Evolutionary conservation across 2,888 invertebrate genomes (phyloP).

Genomic region (Octonoba sinensis): DNA sequence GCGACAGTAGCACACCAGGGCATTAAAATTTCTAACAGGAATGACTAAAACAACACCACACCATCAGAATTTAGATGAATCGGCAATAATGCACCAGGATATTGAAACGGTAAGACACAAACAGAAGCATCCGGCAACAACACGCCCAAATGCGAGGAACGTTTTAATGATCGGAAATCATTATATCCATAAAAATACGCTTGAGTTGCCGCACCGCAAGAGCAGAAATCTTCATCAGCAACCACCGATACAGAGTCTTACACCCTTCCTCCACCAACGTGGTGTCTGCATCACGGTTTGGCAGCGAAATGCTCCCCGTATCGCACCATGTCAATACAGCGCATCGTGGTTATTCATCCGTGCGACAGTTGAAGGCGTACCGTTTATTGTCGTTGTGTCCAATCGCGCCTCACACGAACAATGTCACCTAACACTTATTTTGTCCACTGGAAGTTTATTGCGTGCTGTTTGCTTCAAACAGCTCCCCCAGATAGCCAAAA

Average conservation of each 20-base stretch:
- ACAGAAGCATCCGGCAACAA: too few relatives aligned
- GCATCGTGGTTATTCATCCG: slow-evolving; percentile 37
- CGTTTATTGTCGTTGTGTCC: slow-evolving; percentile 52
- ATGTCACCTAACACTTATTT: slow-evolving; percentile 49
- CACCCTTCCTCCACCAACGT: too few relatives aligned
- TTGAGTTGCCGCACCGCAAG: background rate
- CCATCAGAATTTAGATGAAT: too few relatives aligned
- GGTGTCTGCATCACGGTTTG: background rate
- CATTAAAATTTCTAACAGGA: too few relatives aligned
- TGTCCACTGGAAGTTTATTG: slow-evolving; percentile 36
- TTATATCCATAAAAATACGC: slow-evolving; percentile 8
- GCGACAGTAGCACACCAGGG: too few relatives aligned
- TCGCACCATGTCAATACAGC: slow-evolving; percentile 33
- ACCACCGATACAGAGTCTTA: too few relatives aligned
- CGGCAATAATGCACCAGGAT: too few relatives aligned
- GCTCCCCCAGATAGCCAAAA: slow-evolving; percentile 13
- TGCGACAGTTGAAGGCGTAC: slow-evolving; percentile 54
- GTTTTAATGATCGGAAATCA: slow-evolving; percentile 9
- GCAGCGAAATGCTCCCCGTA: slow-evolving; percentile 34
- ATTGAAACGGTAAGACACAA: too few relatives aligned
- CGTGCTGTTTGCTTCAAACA: slow-evolving; percentile 47
- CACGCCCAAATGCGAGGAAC: background rate
- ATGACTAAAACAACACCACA: too few relatives aligned
- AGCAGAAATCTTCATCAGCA: too few relatives aligned
- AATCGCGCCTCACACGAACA: slow-evolving; percentile 44